These are phyloP conservation scores for Mus spretus DNA, from an alignment of 2,797 vertebrate species.

Conservation along the genomic window DNA sequence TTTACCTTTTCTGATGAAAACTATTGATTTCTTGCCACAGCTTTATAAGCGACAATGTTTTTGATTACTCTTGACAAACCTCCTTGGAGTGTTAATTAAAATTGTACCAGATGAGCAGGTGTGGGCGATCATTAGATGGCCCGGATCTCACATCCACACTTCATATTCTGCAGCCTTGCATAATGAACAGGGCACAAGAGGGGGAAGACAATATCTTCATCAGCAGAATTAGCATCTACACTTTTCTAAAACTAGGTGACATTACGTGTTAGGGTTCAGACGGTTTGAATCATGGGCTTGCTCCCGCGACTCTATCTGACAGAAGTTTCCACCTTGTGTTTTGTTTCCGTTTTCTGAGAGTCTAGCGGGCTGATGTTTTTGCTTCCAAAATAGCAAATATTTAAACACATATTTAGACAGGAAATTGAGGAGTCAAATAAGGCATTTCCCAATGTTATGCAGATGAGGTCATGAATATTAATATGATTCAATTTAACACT, in stretches of 20 bases:
- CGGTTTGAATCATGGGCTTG: conserved; percentile 77
- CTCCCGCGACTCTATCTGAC: conserved; percentile 2
- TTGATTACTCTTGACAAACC: conserved; percentile 96
- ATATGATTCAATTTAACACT: conserved; percentile 52
- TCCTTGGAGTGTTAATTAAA: conserved; percentile 98
- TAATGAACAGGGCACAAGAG: conserved; percentile 93
- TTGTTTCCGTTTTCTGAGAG: conserved; percentile 34
- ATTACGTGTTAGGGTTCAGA: conserved; percentile 77
- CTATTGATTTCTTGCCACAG: conserved; percentile 93
- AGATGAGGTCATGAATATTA: conserved; percentile 79
- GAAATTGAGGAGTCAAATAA: conserved; percentile 70
- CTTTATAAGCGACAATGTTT: conserved; percentile 95
- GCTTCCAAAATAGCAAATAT: conserved; percentile 68
- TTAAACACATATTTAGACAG: conserved; percentile 53
- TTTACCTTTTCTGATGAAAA: conserved; percentile 94
- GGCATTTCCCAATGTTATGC: conserved; percentile 67
- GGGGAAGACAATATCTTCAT: conserved; percentile 92
- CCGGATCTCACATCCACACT: conserved; percentile 89
- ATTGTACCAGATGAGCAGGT: conserved; percentile 95
- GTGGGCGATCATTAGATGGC: conserved; percentile 93
- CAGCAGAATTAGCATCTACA: conserved; percentile 91
- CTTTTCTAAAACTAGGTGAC: conserved; percentile 85
- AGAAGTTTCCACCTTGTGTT: conserved; percentile 66
- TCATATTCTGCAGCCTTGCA: conserved; percentile 92
- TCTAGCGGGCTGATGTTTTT: conserved; percentile 63